phyloP scores from a whole-genome alignment of 2,888 invertebrate genomes.

The Anagyrus pseudococci region DNA sequence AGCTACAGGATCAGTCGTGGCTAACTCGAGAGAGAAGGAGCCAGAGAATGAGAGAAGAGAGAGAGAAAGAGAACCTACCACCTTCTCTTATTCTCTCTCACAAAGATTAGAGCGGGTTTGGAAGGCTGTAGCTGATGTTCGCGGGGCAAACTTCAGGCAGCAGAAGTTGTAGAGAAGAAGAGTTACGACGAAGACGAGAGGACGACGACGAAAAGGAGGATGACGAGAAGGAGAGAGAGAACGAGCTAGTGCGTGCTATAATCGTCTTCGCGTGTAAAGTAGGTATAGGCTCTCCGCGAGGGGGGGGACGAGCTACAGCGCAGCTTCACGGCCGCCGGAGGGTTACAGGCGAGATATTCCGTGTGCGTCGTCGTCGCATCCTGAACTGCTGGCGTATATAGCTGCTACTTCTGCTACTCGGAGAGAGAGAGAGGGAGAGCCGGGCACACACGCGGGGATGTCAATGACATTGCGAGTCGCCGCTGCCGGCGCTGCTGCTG shows the following conservation, averaged over 20 bases:
- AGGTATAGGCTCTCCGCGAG: slow-evolving; percentile 40
- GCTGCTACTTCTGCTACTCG: too few relatives aligned
- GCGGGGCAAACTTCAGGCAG: too few relatives aligned
- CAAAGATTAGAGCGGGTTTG: too few relatives aligned
- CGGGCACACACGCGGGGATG: slow-evolving; percentile 41
- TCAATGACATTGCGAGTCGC: slow-evolving; percentile 52
- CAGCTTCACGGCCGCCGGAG: slow-evolving; percentile 38
- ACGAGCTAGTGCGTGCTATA: too few relatives aligned
- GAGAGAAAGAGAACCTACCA: too few relatives aligned
- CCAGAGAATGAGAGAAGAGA: too few relatives aligned
- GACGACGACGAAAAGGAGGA: slow-evolving; percentile 38
- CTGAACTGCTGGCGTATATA: slow-evolving; percentile 44
- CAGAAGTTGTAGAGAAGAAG: neutral
- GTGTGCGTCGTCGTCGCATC: slow-evolving; percentile 28
- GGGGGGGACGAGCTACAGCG: slow-evolving; percentile 45
- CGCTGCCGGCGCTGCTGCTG: slow-evolving; percentile 4
- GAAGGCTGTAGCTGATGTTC: too few relatives aligned
- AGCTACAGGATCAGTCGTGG: too few relatives aligned
- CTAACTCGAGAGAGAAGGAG: too few relatives aligned
- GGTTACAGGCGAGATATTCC: neutral
- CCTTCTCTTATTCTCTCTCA: too few relatives aligned
- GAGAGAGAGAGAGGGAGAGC: neutral
- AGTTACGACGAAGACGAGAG: slow-evolving; percentile 4
- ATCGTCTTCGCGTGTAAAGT: slow-evolving; percentile 53
- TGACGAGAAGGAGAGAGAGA: too few relatives aligned